These are phyloP conservation scores for Pemphigus obesinymphae DNA, from an alignment of 1,140 invertebrate genomes.

Conservation along the genomic window DNA sequence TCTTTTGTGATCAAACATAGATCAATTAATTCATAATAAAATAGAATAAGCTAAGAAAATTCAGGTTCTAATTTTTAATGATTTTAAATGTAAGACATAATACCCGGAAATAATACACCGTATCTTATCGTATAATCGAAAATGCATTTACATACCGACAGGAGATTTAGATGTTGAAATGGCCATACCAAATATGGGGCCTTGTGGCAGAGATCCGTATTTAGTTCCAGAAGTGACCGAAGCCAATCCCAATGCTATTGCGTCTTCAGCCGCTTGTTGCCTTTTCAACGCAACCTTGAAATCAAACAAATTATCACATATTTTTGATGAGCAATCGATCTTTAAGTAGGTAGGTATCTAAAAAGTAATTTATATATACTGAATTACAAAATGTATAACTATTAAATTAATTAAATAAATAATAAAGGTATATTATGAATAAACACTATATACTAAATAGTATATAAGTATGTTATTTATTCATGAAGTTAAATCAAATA, in stretches of 20 bases:
- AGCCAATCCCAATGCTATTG: constrained; percentile 85
- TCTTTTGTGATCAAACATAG: too few relatives aligned
- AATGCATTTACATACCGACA: neutral
- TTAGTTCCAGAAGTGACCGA: constrained; percentile 82
- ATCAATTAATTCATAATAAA: too few relatives aligned
- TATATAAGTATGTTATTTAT: neutral
- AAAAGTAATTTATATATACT: neutral
- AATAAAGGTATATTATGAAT: neutral
- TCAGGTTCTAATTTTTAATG: too few relatives aligned
- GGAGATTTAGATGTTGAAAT: constrained; percentile 24
- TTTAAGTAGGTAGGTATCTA: neutral
- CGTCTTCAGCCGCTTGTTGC: constrained; percentile 95
- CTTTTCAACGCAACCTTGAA: constrained; percentile 88
- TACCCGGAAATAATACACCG: neutral
- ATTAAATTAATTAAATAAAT: neutral
- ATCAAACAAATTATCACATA: neutral
- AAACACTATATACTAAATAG: neutral
- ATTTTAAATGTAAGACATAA: too few relatives aligned
- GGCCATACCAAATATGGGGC: constrained; percentile 80
- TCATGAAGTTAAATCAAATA: too few relatives aligned
- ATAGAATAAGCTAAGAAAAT: too few relatives aligned
- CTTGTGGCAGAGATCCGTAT: constrained; percentile 77
- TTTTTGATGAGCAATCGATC: neutral
- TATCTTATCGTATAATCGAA: neutral
- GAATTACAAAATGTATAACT: neutral